These are phyloP conservation scores for Synanthedon tipuliformis DNA, from an alignment of 2,888 invertebrate genomes.

Conservation along the genomic window DNA sequence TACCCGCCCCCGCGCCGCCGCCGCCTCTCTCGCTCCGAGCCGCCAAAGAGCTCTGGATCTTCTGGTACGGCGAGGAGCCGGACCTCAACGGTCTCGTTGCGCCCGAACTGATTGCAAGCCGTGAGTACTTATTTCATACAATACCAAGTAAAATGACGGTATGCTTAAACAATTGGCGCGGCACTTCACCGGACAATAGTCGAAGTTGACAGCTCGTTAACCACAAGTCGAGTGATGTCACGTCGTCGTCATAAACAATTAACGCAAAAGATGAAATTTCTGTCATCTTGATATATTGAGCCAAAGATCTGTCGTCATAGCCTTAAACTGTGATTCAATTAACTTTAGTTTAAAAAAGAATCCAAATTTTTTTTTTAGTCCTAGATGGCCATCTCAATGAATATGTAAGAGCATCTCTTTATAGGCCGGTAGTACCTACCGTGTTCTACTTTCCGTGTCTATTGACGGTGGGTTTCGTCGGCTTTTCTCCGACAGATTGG, in stretches of 20 bases:
- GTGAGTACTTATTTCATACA: conserved; percentile 70
- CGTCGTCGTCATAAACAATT: conserved; percentile 37
- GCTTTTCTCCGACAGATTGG: not conserved
- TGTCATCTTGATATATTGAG: conserved; percentile 28
- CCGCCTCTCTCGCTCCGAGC: conserved; percentile 86
- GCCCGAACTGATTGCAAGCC: conserved; percentile 85
- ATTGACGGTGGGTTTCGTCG: not conserved
- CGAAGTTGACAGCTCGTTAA: conserved; percentile 53
- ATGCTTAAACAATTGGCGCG: no score
- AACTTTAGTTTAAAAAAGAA: no score
- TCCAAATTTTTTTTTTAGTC: conserved; percentile 2
- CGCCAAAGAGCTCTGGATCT: conserved; percentile 98
- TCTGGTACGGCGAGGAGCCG: conserved; percentile 99
- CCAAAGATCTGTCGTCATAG: no score
- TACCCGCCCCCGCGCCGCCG: conserved; percentile 67
- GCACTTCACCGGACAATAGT: conserved; percentile 22
- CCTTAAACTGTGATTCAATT: no score
- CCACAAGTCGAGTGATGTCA: conserved; percentile 26
- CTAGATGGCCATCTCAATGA: not conserved
- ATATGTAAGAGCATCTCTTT: not conserved
- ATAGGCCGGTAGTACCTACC: not conserved
- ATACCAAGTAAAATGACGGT: no score
- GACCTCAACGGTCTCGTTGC: conserved; percentile 87
- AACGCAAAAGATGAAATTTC: conserved; percentile 42
- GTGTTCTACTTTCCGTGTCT: not conserved